These are phyloP conservation scores for Pycnomerus fuliginosus DNA, from an alignment of 2,888 invertebrate species.

Conservation along the genomic window DNA sequence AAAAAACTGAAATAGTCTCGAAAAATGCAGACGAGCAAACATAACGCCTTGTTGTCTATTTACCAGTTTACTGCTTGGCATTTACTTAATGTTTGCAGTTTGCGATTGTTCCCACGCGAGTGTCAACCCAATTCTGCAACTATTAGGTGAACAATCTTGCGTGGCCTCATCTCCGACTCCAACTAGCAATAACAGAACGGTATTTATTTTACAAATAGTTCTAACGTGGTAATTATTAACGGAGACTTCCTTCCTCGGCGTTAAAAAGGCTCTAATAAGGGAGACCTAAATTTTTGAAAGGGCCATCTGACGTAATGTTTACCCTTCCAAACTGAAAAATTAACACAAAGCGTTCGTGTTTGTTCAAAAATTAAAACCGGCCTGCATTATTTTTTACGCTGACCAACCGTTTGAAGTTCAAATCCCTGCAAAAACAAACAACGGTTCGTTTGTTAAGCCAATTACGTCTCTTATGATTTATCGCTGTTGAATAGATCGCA, in stretches of 20 bases:
- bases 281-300: no score
- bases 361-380: conserved; percentile 32
- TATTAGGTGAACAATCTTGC: conserved; percentile 12
- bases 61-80: conserved; percentile 15
- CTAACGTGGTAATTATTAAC: no score
- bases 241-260: no score
- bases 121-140: conserved; percentile 14
- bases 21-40: no score
- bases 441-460: conserved; percentile 33
- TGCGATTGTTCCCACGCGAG: conserved; percentile 15
- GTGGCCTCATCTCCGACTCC: no score
- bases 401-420: conserved; percentile 31
- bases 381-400: no score
- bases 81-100: conserved; percentile 16
- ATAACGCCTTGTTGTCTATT: conserved; percentile 10
- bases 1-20: no score
- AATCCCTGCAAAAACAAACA: conserved; percentile 21
- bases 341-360: conserved; percentile 28
- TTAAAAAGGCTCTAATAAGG: no score
- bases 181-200: no score
- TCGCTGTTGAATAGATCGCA: conserved; percentile 37
- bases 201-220: no score
- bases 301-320: conserved; percentile 12
- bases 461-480: conserved; percentile 40
- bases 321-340: conserved; percentile 26